Percentiles rank a stretch among this genome's conserved stretches.
phyloP scores from a whole-genome alignment of 1,140 invertebrate genomes.

The Euborellia annulipes region DNA sequence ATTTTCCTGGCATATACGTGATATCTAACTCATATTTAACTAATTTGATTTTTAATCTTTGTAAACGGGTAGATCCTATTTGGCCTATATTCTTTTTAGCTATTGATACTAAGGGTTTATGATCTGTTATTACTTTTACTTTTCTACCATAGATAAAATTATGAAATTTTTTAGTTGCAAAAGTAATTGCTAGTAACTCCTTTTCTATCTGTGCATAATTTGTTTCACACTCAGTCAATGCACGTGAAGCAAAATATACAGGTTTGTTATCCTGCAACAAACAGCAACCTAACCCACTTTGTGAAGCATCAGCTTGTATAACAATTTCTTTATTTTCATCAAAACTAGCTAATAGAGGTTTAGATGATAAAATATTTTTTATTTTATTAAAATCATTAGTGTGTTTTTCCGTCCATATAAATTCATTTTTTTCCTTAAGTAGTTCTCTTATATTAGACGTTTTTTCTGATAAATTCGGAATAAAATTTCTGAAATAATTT shows the following conservation, averaged over 20 bases:
- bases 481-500: conserved; percentile 20
- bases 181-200: conserved; percentile 22
- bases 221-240: conserved; percentile 21
- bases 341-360: conserved; percentile 20
- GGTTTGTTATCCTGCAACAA: conserved; percentile 22
- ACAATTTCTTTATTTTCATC: conserved; percentile 15
- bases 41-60: conserved; percentile 24
- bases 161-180: conserved; percentile 20
- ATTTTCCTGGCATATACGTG: conserved; percentile 25
- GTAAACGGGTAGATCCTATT: conserved; percentile 23
- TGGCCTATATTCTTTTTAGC: conserved; percentile 23
- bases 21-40: conserved; percentile 21
- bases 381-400: conserved; percentile 17
- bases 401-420: conserved; percentile 12
- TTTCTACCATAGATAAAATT: conserved; percentile 22
- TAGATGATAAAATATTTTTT: conserved; percentile 17
- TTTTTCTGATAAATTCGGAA: conserved; percentile 13
- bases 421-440: conserved; percentile 13
- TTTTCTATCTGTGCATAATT: conserved; percentile 25
- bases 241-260: conserved; percentile 19
- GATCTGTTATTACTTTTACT: conserved; percentile 26
- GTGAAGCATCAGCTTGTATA: conserved; percentile 21
- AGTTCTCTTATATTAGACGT: conserved; percentile 12
- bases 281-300: conserved; percentile 20
- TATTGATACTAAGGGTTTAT: conserved; percentile 28